phyloP scores from a whole-genome alignment of 2,888 invertebrate species.

The Xiphydria camelus region DNA sequence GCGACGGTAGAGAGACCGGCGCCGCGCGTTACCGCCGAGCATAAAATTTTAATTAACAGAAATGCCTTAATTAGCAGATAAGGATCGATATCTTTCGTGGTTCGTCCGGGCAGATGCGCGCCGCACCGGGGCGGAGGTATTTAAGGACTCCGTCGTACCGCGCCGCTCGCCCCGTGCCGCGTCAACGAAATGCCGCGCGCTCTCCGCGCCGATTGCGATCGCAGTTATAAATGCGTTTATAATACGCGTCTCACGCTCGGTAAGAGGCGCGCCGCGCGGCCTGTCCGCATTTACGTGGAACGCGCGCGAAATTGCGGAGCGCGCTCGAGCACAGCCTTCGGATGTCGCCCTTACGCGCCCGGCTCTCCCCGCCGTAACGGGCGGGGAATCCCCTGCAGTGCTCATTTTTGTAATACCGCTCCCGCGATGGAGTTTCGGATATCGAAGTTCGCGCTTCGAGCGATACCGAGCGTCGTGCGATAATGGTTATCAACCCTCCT shows the following conservation, averaged over 20 bases:
- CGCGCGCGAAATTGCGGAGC: conserved; percentile 29
- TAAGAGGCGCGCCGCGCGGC: too few species aligned
- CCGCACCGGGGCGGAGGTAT: conserved; percentile 14
- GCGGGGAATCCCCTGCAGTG: too few species aligned
- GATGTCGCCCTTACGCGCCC: too few species aligned
- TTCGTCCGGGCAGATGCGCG: conserved; percentile 16
- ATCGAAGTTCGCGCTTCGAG: too few species aligned
- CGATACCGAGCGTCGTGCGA: too few species aligned
- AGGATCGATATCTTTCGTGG: conserved; percentile 25
- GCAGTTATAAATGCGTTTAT: conserved; percentile 35
- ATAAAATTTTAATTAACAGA: conserved; percentile 44
- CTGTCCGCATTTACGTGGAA: conserved; percentile 26
- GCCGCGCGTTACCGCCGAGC: conserved; percentile 21
- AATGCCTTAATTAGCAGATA: conserved; percentile 40
- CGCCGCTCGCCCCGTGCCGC: too few species aligned
- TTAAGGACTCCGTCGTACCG: conserved; percentile 12
- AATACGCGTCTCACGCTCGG: conserved; percentile 31
- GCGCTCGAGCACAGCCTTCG: too few species aligned
- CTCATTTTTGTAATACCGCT: too few species aligned
- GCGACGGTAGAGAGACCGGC: neutral
- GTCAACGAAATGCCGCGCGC: conserved; percentile 14
- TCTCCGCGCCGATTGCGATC: conserved; percentile 33
- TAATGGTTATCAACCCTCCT: too few species aligned
- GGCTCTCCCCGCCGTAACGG: too few species aligned
- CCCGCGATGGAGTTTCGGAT: too few species aligned